phyloP scores from a whole-genome alignment of 2,797 vertebrate genomes.

The Cryptoblepharus egeriae region DNA sequence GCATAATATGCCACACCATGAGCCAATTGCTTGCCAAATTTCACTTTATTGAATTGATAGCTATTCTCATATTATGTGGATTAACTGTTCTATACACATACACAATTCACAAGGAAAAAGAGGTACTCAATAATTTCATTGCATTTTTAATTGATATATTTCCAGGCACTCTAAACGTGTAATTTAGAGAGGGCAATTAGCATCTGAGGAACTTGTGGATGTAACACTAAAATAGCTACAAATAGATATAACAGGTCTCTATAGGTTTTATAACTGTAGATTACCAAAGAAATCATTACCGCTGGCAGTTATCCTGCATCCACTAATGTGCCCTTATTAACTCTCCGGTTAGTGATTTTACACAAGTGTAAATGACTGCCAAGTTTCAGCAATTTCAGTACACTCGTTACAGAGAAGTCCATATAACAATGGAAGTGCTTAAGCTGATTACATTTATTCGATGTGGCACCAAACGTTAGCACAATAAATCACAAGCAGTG shows the following conservation, averaged over 20 bases:
- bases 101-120: conserved; percentile 35
- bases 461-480: conserved; percentile 46
- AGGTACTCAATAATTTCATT: conserved; percentile 28
- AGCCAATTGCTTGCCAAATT: conserved; percentile 65
- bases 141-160: conserved; percentile 15
- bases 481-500: conserved; percentile 45
- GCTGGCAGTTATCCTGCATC: background rate
- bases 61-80: conserved; percentile 45
- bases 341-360: background rate
- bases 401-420: background rate
- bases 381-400: conserved; percentile 9
- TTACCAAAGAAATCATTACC: background rate
- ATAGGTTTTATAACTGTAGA: background rate
- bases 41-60: conserved; percentile 65
- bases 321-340: background rate
- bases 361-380: background rate
- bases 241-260: conserved; percentile 38
- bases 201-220: background rate
- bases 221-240: conserved; percentile 25
- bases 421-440: conserved; percentile 12
- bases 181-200: background rate
- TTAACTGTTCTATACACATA: background rate
- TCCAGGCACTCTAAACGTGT: conserved; percentile 1
- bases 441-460: conserved; percentile 20
- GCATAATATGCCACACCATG: conserved; percentile 55